phyloP scores from a whole-genome alignment of 2,797 vertebrate species.

The Neopelma chrysocephalum region DNA sequence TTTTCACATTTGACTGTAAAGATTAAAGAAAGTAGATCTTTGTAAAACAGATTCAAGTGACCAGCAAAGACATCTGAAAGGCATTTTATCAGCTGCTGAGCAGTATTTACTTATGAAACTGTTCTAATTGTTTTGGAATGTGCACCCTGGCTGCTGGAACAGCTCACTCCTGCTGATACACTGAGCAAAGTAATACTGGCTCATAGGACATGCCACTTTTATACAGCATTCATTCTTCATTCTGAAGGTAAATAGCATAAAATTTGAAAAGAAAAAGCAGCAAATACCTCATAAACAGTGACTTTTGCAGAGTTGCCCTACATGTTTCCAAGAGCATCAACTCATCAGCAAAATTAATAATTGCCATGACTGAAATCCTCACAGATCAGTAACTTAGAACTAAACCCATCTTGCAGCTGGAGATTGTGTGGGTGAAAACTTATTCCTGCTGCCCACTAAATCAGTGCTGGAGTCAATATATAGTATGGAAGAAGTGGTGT shows the following conservation, averaged over 20 bases:
- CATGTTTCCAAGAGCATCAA: neutral
- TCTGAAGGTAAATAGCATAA: neutral
- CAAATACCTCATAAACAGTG: neutral
- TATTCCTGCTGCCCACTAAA: neutral
- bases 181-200: neutral
- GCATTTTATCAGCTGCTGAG: slow-evolving; percentile 50
- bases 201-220: neutral
- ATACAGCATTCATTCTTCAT: neutral
- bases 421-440: neutral
- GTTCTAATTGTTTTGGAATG: slow-evolving; percentile 61
- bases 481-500: neutral
- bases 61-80: slow-evolving; percentile 25
- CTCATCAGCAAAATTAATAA: neutral
- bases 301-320: neutral
- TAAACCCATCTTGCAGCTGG: neutral
- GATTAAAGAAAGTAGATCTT: neutral
- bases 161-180: neutral
- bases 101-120: slow-evolving; percentile 40
- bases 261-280: neutral
- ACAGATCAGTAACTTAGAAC: neutral
- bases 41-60: too few species aligned
- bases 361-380: neutral
- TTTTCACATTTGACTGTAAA: neutral
- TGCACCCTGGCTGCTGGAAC: slow-evolving; percentile 13
- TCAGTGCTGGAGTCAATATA: neutral